These are phyloP conservation scores for Endotricha flammealis DNA, from an alignment of 2,888 invertebrate genomes.

Conservation along the genomic window DNA sequence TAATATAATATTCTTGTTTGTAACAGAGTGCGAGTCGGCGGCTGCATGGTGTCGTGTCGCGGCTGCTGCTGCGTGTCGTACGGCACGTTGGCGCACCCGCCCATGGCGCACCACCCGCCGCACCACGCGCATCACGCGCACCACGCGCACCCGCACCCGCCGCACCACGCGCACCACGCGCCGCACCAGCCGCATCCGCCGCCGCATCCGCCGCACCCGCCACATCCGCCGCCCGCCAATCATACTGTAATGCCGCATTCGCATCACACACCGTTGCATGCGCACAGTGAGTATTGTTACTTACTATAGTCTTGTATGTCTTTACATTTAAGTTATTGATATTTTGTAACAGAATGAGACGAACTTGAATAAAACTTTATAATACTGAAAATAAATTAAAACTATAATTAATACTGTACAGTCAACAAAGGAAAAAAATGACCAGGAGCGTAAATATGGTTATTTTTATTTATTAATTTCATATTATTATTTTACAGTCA, in stretches of 20 bases:
- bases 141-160: slow-evolving; percentile 21
- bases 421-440: too few relatives aligned
- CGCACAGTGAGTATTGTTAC: slow-evolving; percentile 38
- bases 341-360: too few relatives aligned
- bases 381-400: too few relatives aligned
- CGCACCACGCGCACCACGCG: slow-evolving; percentile 19
- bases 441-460: too few relatives aligned
- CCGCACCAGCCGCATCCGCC: slow-evolving; percentile 15
- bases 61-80: slow-evolving; percentile 49
- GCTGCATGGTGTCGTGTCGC: slow-evolving; percentile 46
- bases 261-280: slow-evolving; percentile 42
- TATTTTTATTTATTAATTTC: too few relatives aligned
- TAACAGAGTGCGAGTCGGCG: slow-evolving; percentile 38
- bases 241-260: slow-evolving; percentile 20
- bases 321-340: too few relatives aligned
- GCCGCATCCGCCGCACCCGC: slow-evolving; percentile 20
- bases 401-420: too few relatives aligned
- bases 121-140: slow-evolving; percentile 26
- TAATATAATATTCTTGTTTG: slow-evolving; percentile 4
- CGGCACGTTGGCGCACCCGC: slow-evolving; percentile 22
- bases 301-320: too few relatives aligned
- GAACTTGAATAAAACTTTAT: too few relatives aligned
- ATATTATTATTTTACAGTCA: too few relatives aligned
- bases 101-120: slow-evolving; percentile 22
- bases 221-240: slow-evolving; percentile 22